Conservation (phyloP, 1,140 invertebrate genomes). For the Leptinotarsa lineolata region DNA sequence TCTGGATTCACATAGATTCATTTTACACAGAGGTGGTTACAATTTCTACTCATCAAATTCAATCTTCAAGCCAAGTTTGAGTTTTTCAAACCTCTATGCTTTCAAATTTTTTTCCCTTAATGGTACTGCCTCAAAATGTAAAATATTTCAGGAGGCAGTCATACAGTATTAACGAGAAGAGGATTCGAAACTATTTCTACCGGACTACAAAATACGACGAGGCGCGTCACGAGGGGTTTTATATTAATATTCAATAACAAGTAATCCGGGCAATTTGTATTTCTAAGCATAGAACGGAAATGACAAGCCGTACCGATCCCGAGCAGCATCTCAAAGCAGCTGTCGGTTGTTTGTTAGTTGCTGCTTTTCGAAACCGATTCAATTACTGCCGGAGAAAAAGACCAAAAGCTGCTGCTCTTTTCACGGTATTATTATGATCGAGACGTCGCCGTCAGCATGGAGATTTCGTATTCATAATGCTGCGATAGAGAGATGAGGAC, state of each 20-base stretch:
- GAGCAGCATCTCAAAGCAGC: conserved; percentile 5
- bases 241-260: conserved; percentile 7
- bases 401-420: conserved; percentile 24
- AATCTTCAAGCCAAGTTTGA: too few species aligned
- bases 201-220: too few species aligned
- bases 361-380: conserved; percentile 7
- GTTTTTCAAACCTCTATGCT: too few species aligned
- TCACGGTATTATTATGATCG: conserved; percentile 44
- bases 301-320: conserved; percentile 1
- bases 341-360: conserved; percentile 5
- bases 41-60: too few species aligned
- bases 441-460: conserved; percentile 34
- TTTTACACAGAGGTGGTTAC: too few species aligned
- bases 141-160: too few species aligned
- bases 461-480: conserved; percentile 46
- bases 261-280: conserved; percentile 8
- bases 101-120: too few species aligned
- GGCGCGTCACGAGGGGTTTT: not conserved
- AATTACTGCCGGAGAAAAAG: conserved; percentile 1
- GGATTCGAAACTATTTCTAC: too few species aligned
- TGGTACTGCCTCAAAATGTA: too few species aligned
- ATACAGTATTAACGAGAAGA: too few species aligned
- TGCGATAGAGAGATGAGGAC: conserved; percentile 19
- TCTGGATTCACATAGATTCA: too few species aligned
- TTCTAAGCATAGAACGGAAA: not conserved